Conservation (phyloP, 1,140 invertebrate genomes). For the Solen grandis region DNA sequence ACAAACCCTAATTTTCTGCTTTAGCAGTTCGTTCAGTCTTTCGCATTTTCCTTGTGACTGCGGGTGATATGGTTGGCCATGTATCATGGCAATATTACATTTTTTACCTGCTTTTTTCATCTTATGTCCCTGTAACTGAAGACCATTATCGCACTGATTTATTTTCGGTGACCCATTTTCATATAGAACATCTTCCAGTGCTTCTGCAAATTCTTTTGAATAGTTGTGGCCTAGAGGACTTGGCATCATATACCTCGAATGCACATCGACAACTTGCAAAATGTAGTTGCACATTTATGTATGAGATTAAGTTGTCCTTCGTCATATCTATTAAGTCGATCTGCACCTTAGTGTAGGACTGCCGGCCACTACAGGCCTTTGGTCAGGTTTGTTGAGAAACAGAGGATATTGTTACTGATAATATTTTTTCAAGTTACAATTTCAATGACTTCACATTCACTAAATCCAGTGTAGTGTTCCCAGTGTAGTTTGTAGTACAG, state of each 20-base stretch:
- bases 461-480: conserved; percentile 17
- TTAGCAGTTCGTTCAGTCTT: conserved; percentile 11
- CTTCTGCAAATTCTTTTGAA: not conserved
- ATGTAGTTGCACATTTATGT: conserved; percentile 24
- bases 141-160: conserved; percentile 35
- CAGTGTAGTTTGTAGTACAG: conserved; percentile 24
- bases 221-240: conserved; percentile 12
- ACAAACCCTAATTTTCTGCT: not conserved
- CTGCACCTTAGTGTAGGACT: conserved; percentile 10
- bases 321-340: conserved; percentile 22
- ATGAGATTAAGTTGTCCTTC: not conserved
- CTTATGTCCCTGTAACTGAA: conserved; percentile 5
- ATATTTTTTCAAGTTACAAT: not conserved
- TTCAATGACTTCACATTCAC: not conserved
- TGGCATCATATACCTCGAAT: conserved; percentile 31
- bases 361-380: conserved; percentile 4
- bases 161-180: conserved; percentile 28
- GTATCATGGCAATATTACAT: conserved; percentile 18
- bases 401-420: conserved; percentile 11
- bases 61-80: conserved; percentile 19
- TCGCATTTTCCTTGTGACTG: conserved; percentile 48
- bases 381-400: conserved; percentile 22
- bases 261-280: conserved; percentile 35
- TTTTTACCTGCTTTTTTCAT: conserved; percentile 9
- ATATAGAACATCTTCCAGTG: not conserved